Evolutionary conservation across 1,140 invertebrate genomes (phyloP), one percentile per base, ranked within the genome.

Genomic region (Ostrea denselamellosa): DNA sequence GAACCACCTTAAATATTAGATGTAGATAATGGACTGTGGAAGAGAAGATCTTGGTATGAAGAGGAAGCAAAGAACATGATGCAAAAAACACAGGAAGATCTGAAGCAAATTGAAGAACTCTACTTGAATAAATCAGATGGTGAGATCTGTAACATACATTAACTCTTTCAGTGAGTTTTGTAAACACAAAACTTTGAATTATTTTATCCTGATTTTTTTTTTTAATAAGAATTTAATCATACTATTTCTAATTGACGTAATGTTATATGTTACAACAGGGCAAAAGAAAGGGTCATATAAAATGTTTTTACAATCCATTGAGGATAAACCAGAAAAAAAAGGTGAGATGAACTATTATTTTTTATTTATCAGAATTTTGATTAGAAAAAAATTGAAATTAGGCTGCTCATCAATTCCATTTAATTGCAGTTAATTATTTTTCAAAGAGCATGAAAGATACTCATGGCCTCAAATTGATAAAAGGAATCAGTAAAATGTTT

Each of bases 61-160:
- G 68, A 77, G 28, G 68, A 77, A 25, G 68, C 68, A 10, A 77
- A 77, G 68, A 77, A 77, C 68, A 77, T 77, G 68, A 77, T 77
- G 68, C 68, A 77, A 25, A 77, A 77, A 77, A 77, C 68, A 12
- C 68, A 34, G 14, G 68, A 77, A 77, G 68, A 77, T 17, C 68
- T 77, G 68, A 77, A 14, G 28, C 68, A 77, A 25, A 77, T 77
- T 10, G 68, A 77, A 77, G 68, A 77, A 25, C 28, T 77, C 25
- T 77, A 34, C 68, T 77, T 25, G 3, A 77, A 25, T 34, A 77
- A 34, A 77, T 22, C 68, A 9, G 22, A 12, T 28, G 68, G 68
- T 77, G 28, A 77, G 68, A 34, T 44, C 14, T 28, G 56, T 17
- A n/a, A 58, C 19, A 19, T 58, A 58, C 56, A 8, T 58, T 12